Conservation (phyloP, 2,888 invertebrate genomes). For the Macrophya annulata region DNA sequence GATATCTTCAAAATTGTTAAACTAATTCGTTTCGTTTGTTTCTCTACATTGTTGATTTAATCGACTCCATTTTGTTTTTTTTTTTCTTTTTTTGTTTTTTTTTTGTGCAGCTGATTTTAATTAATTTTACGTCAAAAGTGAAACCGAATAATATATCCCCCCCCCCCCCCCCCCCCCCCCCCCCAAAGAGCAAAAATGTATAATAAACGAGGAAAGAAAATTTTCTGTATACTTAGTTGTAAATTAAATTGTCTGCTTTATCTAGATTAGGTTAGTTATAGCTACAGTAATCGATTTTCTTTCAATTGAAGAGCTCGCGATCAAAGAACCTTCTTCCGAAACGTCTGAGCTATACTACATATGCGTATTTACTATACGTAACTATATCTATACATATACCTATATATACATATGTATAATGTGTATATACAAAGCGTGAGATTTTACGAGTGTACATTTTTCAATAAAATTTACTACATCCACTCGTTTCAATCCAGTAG, state of each 20-base stretch:
- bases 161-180: too few species aligned
- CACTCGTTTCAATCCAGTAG: background rate
- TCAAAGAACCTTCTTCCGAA: background rate
- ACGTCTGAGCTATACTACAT: background rate
- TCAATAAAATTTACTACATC: background rate
- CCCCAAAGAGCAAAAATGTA: background rate
- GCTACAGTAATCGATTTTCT: conserved; percentile 30
- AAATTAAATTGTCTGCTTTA: background rate
- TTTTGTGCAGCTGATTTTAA: too few species aligned
- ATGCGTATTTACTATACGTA: too few species aligned
- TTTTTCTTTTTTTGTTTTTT: too few species aligned
- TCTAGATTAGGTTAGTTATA: background rate
- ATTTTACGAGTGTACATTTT: background rate
- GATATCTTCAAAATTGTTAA: background rate
- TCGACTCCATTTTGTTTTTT: background rate
- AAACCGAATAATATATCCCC: too few species aligned
- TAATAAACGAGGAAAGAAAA: background rate
- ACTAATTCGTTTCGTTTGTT: background rate
- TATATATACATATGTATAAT: too few species aligned
- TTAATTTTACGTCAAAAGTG: too few species aligned
- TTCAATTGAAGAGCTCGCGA: conserved; percentile 5
- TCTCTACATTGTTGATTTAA: background rate
- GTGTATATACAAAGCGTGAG: background rate
- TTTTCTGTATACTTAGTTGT: background rate
- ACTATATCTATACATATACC: too few species aligned